Evolutionary conservation across 1,140 invertebrate species (phyloP).

Genomic region (Aphelenchoides besseyi): DNA sequence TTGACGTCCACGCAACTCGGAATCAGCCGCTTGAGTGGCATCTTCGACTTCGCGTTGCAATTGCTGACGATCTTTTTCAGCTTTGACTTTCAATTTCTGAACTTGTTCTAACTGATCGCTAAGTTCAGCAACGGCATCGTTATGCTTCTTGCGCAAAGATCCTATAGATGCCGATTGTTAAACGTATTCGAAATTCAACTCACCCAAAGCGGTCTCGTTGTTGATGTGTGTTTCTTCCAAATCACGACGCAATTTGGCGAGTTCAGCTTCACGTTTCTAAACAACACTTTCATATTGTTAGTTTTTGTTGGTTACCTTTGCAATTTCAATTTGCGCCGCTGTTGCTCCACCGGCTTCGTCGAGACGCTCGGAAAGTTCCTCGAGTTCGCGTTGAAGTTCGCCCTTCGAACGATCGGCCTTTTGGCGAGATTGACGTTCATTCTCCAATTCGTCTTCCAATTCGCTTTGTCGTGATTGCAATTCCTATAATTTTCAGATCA

Average conservation of each 20-base stretch:
- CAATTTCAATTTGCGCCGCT: too few relatives aligned
- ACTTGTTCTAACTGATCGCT: slow-evolving; percentile 97
- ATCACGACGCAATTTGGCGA: slow-evolving; percentile 93
- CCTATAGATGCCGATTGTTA: too few relatives aligned
- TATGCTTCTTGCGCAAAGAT: slow-evolving; percentile 96
- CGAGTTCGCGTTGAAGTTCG: slow-evolving; percentile 68
- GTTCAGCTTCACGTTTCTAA: slow-evolving; percentile 89
- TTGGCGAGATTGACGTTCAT: slow-evolving; percentile 87
- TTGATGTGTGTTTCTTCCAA: too few relatives aligned
- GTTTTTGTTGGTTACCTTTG: too few relatives aligned
- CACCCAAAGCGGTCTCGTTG: too few relatives aligned
- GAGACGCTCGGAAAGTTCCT: slow-evolving; percentile 86
- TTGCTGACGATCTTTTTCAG: slow-evolving; percentile 86
- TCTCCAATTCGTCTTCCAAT: slow-evolving; percentile 94
- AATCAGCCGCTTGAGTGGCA: slow-evolving; percentile 64
- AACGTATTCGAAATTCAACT: background rate
- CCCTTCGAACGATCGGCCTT: slow-evolving; percentile 68
- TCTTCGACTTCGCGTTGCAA: slow-evolving; percentile 81
- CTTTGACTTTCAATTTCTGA: slow-evolving; percentile 96
- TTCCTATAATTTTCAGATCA: slow-evolving; percentile 70
- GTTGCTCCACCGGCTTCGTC: slow-evolving; percentile 81
- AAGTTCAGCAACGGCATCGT: slow-evolving; percentile 81
- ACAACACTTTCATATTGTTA: slow-evolving; percentile 68
- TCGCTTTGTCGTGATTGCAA: slow-evolving; percentile 73
- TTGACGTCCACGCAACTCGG: slow-evolving; percentile 48